phyloP scores from a whole-genome alignment of 2,888 invertebrate genomes.

The Chrysolina americana region DNA sequence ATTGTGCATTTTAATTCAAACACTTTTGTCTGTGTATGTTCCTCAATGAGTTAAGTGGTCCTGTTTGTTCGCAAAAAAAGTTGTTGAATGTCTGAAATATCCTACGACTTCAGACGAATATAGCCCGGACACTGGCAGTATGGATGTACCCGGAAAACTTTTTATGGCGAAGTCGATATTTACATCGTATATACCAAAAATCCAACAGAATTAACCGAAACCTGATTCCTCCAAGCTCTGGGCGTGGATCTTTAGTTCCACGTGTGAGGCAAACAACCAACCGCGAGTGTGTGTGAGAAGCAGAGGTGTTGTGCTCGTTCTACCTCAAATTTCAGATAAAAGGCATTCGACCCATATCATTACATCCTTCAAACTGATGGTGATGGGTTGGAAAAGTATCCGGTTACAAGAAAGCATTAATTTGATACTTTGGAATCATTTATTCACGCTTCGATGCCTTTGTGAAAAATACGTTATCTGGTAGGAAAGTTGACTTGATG shows the following conservation, averaged over 20 bases:
- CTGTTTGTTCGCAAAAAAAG: too few relatives aligned
- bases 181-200: too few relatives aligned
- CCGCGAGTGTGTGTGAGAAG: neutral
- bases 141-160: too few relatives aligned
- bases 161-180: too few relatives aligned
- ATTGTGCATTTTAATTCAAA: too few relatives aligned
- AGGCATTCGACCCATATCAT: slow-evolving; percentile 11
- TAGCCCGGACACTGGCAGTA: too few relatives aligned
- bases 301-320: neutral
- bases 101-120: too few relatives aligned
- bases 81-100: too few relatives aligned
- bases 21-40: too few relatives aligned
- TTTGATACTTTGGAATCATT: slow-evolving; percentile 8
- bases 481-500: neutral
- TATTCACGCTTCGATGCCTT: neutral
- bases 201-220: too few relatives aligned
- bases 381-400: slow-evolving; percentile 12
- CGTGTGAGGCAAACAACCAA: neutral
- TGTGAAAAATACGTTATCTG: neutral
- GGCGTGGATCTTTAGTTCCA: neutral
- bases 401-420: slow-evolving; percentile 1
- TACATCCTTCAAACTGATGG: slow-evolving; percentile 7
- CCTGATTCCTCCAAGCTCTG: too few relatives aligned
- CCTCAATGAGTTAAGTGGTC: too few relatives aligned
- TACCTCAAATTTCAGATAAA: slow-evolving; percentile 4